These are phyloP conservation scores for Electrophaes corylata DNA, from an alignment of 2,888 invertebrate species.

Conservation along the genomic window DNA sequence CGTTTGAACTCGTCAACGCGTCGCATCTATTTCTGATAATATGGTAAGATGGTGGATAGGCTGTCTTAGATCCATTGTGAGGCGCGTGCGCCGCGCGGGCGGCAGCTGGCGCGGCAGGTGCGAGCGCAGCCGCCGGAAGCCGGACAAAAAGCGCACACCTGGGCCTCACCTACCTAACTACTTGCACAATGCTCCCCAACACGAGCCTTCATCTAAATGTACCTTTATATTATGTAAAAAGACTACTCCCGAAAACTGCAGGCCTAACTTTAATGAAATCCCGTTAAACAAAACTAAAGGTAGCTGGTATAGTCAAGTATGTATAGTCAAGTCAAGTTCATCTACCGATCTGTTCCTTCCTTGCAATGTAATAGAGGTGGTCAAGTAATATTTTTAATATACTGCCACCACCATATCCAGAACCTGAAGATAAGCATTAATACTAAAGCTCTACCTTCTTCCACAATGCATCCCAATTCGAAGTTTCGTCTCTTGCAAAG, in stretches of 20 bases:
- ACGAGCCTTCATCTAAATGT: slow-evolving; percentile 44
- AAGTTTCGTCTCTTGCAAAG: neutral
- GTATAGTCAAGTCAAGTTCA: too few relatives aligned
- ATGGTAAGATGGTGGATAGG: neutral
- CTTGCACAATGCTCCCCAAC: slow-evolving; percentile 72
- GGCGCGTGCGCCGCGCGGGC: slow-evolving; percentile 42
- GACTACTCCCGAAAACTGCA: neutral
- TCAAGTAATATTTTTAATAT: too few relatives aligned
- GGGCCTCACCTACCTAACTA: slow-evolving; percentile 57
- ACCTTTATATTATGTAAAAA: neutral
- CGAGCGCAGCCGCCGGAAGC: slow-evolving; percentile 74
- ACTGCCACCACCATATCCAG: too few relatives aligned
- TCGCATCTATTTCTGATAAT: neutral
- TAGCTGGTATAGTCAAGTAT: too few relatives aligned
- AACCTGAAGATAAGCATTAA: too few relatives aligned
- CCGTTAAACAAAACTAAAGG: too few relatives aligned
- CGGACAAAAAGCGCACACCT: slow-evolving; percentile 81
- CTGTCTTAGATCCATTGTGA: slow-evolving; percentile 31
- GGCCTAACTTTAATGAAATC: too few relatives aligned
- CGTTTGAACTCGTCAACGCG: neutral
- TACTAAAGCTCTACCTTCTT: too few relatives aligned
- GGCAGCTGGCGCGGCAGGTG: slow-evolving; percentile 42
- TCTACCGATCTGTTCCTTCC: too few relatives aligned
- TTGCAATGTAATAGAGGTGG: too few relatives aligned
- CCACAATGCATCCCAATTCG: neutral